These are phyloP conservation scores for Eubasilissa regina DNA, from an alignment of 1,140 invertebrate species.

Conservation along the genomic window DNA sequence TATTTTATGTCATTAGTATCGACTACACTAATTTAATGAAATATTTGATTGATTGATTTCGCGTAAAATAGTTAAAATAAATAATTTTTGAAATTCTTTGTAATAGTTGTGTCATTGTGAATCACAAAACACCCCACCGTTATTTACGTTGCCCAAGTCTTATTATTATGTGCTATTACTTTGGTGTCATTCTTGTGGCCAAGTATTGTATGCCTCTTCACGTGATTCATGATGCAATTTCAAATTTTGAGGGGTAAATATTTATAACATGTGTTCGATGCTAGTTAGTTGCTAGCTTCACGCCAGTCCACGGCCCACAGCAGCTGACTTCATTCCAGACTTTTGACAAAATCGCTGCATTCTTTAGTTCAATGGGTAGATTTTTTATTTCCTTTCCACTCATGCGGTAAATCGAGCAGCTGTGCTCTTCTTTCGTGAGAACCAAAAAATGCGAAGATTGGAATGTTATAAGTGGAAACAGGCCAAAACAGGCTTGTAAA, in stretches of 20 bases:
- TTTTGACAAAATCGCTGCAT: conserved; percentile 52
- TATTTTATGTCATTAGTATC: no score
- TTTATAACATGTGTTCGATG: conserved; percentile 1
- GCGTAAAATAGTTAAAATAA: no score
- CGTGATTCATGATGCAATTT: conserved; percentile 24
- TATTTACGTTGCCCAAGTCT: no score
- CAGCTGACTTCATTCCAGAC: conserved; percentile 16
- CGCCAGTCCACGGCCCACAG: conserved; percentile 2
- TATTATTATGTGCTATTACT: no score
- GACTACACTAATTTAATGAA: no score
- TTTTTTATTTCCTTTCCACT: conserved; percentile 42
- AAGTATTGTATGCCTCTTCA: no score
- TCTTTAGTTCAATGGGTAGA: conserved; percentile 34
- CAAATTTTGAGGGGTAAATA: conserved; percentile 15
- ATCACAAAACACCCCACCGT: no score
- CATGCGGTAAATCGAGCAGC: conserved; percentile 2
- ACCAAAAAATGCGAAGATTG: conserved; percentile 44
- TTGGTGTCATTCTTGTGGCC: no score
- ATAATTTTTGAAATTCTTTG: no score
- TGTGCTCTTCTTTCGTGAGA: conserved; percentile 36
- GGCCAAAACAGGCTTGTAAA: conserved; percentile 9
- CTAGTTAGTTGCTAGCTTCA: conserved; percentile 15
- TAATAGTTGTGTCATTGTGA: no score
- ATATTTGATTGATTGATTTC: no score
- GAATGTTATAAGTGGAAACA: conserved; percentile 37